Base-by-base conservation (phyloP, 1,140 invertebrate species). In the Plectrocnemia conspersa region DNA sequence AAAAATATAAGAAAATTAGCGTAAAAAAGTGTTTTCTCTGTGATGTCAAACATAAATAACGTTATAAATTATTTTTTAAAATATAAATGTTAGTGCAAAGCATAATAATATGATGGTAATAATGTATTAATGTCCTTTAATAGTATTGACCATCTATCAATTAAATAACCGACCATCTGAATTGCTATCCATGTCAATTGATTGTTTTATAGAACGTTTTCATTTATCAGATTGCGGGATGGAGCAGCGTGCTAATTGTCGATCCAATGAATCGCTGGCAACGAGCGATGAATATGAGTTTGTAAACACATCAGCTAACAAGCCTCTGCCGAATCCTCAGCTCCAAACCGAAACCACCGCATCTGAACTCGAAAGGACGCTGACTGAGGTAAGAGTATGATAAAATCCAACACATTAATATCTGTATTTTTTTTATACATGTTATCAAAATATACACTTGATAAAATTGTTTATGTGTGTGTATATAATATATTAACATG, bases 211-310 rank as follows among this genome's bases (percentile, higher is more conserved):
- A n/a, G n/a, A n/a, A n/a, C n/a, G n/a, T n/a, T n/a, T n/a, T n/a
- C n/a, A n/a, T n/a, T n/a, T n/a, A n/a, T n/a, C n/a, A 73, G 75
- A 65, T 59, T 66, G 66, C 72, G 74, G 77, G 75, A 88, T 88
- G 85, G 85, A 87, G 79, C 84, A 86, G 79, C 84, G 81, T 73
- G 70, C 81, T 63, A 86, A 84, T 69, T 79, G 83, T 45, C 84
- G 85, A 77, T 90, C 87, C 53, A 83, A 84, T 69, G 88, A 91
- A 76, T 91, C 88, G 57, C 75, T 85, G 65, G 82, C 84, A 44
- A 88, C 85, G 29, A 88, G 85, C 66, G 88, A 90, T 56, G 89
- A 91, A 66, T 91, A 88, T 74, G 88, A 90, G 73, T 85, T 91
- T 68, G 80, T 91, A 22, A 77, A 75, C 52, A 72, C 67, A 11